phyloP scores from a whole-genome alignment of 1,140 invertebrate genomes.

The Gryllus bimaculatus region DNA sequence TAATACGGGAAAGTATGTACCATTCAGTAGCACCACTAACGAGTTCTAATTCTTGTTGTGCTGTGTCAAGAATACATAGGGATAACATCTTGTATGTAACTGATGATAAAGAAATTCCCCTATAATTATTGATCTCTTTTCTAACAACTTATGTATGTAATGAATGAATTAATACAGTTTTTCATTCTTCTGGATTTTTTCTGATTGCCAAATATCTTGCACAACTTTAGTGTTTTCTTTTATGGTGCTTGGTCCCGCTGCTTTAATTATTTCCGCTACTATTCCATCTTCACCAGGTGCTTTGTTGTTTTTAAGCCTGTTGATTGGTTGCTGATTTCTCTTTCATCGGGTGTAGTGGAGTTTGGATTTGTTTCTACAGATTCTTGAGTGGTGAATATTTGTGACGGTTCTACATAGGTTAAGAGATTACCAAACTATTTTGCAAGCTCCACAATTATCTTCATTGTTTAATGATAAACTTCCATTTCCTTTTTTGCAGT shows the following conservation, averaged over 20 bases:
- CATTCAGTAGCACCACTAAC: too few species aligned
- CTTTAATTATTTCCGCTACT: slow-evolving; percentile 7
- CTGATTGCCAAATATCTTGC: slow-evolving; percentile 20
- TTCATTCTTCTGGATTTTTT: slow-evolving; percentile 25
- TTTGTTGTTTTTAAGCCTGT: slow-evolving; percentile 12
- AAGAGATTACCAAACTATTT: slow-evolving; percentile 3
- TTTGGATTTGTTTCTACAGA: not conserved
- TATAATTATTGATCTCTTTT: slow-evolving; percentile 19
- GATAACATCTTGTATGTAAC: slow-evolving; percentile 23
- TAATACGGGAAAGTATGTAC: too few species aligned
- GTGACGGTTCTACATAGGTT: not conserved
- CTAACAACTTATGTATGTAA: slow-evolving; percentile 23
- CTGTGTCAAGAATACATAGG: slow-evolving; percentile 10
- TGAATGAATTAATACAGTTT: slow-evolving; percentile 22
- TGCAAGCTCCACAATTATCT: not conserved
- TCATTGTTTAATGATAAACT: not conserved
- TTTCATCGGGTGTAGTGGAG: not conserved
- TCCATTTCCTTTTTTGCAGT: slow-evolving; percentile 10
- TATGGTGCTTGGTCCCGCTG: slow-evolving; percentile 13
- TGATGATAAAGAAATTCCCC: slow-evolving; percentile 20
- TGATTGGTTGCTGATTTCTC: slow-evolving; percentile 13
- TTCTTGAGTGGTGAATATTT: slow-evolving; percentile 6
- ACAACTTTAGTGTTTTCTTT: slow-evolving; percentile 14
- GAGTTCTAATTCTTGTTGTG: slow-evolving; percentile 12
- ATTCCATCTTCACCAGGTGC: slow-evolving; percentile 16